Evolutionary conservation across 2,797 vertebrate genomes (phyloP), one percentile per base, ranked within the genome.

Genomic region (Mycteria americana): DNA sequence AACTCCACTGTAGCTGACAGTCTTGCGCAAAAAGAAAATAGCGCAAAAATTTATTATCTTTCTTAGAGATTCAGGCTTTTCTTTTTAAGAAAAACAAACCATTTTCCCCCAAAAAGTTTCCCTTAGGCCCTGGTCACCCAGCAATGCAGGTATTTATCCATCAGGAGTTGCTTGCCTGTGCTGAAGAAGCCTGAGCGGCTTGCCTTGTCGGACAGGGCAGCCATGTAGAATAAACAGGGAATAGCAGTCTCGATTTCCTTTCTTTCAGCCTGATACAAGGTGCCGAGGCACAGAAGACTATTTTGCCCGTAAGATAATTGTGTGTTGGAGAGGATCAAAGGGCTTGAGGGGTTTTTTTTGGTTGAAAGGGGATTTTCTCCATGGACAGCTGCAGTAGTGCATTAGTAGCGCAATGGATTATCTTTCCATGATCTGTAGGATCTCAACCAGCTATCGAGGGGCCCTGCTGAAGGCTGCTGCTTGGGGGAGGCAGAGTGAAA

Each of bases 271-370:
- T 0, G 1, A 88, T 88, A 85, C 79, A 81, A 94, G 94, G 94
- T 96, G 89, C 88, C 0, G 62, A 92, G 92, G 92, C 85, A 91
- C 93, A 88, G 93, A 93, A 68, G 93, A 96, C 89, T 93, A 53
- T 92, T 97, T 97, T 97, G 86, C 93, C 89, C 88, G 93, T 93
- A 96, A 97, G 95, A 97, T 97, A 95, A 97, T 95, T 94, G 94
- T 83, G 89, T 94, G 54, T 95, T 97, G 92, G 95, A 96, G 92
- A 97, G 93, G 95, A 96, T 97, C 90, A 94, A 97, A 96, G 94
- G 89, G 86, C 92, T 96, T 79, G 86, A 85, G 73, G 60, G 31
- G 1, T 43, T 45, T 86, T 60, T 96, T 94, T 92, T 86, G 48
- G 88, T 87, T 95, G 91, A 95, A 97, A 96, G 85, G 85, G 85